Evolutionary conservation across 1,140 invertebrate genomes (phyloP).

Genomic region (Condylostylus longicornis): DNA sequence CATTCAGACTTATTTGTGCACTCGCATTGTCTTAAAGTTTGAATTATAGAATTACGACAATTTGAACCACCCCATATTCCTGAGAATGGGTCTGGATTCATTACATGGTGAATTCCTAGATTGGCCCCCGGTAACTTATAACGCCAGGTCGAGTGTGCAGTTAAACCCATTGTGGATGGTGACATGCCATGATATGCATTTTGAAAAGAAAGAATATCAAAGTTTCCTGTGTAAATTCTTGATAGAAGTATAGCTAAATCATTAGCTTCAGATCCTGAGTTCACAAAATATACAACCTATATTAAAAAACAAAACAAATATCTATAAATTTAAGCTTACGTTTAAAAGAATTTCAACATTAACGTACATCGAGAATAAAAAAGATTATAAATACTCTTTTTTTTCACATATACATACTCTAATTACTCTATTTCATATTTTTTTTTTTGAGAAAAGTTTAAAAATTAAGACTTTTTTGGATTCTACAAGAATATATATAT

Average conservation of each 20-base stretch:
- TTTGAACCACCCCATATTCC: constrained; percentile 77
- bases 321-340: too few species aligned
- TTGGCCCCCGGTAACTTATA: constrained; percentile 52
- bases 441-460: too few species aligned
- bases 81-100: constrained; percentile 80
- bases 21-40: constrained; percentile 50
- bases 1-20: constrained; percentile 47
- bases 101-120: constrained; percentile 74
- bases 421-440: too few species aligned
- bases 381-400: too few species aligned
- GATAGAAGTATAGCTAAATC: constrained; percentile 84
- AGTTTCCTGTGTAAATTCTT: constrained; percentile 64
- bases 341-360: too few species aligned
- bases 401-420: too few species aligned
- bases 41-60: constrained; percentile 77
- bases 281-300: constrained; percentile 84
- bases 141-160: constrained; percentile 64
- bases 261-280: constrained; percentile 95
- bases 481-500: too few species aligned
- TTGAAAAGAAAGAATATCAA: constrained; percentile 72
- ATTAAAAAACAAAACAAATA: constrained; percentile 32
- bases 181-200: constrained; percentile 86
- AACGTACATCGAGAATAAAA: too few species aligned
- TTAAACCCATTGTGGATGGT: constrained; percentile 65
- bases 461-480: too few species aligned